Evolutionary conservation across 2,113 vertebrate species (phyloP).

Genomic region (Sylvietta virens): DNA sequence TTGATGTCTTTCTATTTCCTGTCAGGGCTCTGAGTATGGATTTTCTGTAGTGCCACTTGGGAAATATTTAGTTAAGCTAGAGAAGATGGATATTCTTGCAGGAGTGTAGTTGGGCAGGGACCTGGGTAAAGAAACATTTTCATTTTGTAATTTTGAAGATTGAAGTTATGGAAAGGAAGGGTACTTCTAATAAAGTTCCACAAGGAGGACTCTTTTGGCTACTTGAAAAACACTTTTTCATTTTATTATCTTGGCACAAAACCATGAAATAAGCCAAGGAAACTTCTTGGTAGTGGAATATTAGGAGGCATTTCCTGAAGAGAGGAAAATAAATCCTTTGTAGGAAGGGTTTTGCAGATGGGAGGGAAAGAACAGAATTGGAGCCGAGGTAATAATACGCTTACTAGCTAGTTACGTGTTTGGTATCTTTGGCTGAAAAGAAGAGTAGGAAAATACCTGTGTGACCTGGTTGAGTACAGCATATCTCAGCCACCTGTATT

Average conservation of each 20-base stretch:
- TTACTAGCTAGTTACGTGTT: neutral
- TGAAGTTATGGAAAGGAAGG: neutral
- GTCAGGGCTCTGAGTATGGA: neutral
- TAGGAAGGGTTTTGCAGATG: neutral
- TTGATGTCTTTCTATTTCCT: neutral
- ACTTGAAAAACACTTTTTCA: neutral
- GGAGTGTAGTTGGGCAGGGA: neutral
- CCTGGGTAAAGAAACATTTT: neutral
- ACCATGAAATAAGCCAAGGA: neutral
- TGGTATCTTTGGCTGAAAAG: neutral
- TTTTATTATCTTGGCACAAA: neutral
- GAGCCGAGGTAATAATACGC: neutral
- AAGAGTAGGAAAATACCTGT: neutral
- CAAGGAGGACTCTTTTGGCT: neutral
- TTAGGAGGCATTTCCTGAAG: neutral
- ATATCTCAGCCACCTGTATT: neutral
- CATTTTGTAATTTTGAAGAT: neutral
- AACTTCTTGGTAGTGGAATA: neutral
- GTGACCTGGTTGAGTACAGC: neutral
- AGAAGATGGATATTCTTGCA: neutral
- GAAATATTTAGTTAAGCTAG: neutral
- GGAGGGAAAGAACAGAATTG: neutral
- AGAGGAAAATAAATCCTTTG: neutral
- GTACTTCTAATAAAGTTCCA: neutral
- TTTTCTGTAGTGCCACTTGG: neutral